Evolutionary conservation across 2,113 vertebrate genomes (phyloP), one percentile per base, ranked within the genome.

Genomic region (Pardalotus punctatus): DNA sequence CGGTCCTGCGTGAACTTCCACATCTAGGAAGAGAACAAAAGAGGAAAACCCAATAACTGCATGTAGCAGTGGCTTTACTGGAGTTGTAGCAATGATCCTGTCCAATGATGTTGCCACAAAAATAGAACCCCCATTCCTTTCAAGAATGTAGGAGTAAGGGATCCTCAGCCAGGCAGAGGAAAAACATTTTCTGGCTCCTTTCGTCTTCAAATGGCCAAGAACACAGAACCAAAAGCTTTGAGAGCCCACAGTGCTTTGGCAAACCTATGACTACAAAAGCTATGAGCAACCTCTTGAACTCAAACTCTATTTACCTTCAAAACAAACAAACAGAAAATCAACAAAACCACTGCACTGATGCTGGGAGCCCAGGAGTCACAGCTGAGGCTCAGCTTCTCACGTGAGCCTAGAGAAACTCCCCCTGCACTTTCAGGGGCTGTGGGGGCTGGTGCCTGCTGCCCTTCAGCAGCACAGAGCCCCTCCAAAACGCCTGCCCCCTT

Each of bases 1-100:
- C 99, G 99, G 92, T 99, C 99, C 87, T 98, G 98, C 0, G 99
- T 99, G 97, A 99, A 99, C 90, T 99, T 98, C 99, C 99, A 99
- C 98, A 99, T 99, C 99, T 99, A 80, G 51, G 53, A 50, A 81
- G 54, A 21, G 60, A 83, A 94, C 31, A 92, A 22, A 66, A 9
- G 35, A 79, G 31, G 81, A 80, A 78, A 88, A 27, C 0, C 15
- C 22, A 21, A 2, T 36, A 79, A 70, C 27, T 65, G 25, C 40
- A 71, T 4, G 60, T 9, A 67, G 71, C 50, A 90, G 67, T 7
- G 79, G 78, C 29, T 56, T 67, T 29, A 45, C 25, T 86, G 50
- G 93, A 93, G 23, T 10, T 47, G 14, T 23, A 66, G 50, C 29
- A 79, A 61, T 27, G 20, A 71, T 15, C 33, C 27, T 33, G 43